phyloP scores from a whole-genome alignment of 2,888 invertebrate species.

The Rhyacophila evoluta region DNA sequence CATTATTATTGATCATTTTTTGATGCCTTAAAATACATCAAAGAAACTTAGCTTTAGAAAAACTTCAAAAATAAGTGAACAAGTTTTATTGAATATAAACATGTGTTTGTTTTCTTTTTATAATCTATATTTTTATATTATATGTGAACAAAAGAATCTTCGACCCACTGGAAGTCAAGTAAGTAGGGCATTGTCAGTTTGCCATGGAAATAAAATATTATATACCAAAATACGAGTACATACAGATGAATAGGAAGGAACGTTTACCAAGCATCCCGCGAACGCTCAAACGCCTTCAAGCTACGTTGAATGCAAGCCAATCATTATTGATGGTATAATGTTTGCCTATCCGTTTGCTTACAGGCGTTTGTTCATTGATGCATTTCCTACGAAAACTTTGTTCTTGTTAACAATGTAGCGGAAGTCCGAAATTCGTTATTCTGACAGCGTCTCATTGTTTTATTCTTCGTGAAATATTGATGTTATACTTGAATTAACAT shows the following conservation, averaged over 20 bases:
- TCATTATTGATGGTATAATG: conserved; percentile 36
- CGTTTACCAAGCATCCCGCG: background rate
- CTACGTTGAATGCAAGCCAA: conserved; percentile 32
- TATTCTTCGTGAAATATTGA: no score
- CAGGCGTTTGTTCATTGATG: conserved; percentile 30
- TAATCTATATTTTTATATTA: no score
- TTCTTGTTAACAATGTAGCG: background rate
- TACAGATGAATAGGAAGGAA: background rate
- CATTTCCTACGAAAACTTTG: background rate
- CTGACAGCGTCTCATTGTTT: background rate
- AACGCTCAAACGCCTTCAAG: conserved; percentile 35
- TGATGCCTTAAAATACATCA: no score
- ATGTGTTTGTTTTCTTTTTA: no score
- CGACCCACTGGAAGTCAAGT: background rate
- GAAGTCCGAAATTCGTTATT: background rate
- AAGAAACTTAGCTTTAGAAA: no score
- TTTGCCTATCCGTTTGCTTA: conserved; percentile 32
- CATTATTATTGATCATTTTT: no score
- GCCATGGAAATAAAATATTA: background rate
- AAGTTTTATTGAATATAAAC: no score
- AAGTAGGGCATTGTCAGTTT: background rate
- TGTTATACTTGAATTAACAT: no score
- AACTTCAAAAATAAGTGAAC: no score
- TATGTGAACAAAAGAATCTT: no score
- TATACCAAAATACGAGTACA: no score